Evolutionary conservation across 2,888 invertebrate genomes (phyloP).

Genomic region (Meghimatium bilineatum): DNA sequence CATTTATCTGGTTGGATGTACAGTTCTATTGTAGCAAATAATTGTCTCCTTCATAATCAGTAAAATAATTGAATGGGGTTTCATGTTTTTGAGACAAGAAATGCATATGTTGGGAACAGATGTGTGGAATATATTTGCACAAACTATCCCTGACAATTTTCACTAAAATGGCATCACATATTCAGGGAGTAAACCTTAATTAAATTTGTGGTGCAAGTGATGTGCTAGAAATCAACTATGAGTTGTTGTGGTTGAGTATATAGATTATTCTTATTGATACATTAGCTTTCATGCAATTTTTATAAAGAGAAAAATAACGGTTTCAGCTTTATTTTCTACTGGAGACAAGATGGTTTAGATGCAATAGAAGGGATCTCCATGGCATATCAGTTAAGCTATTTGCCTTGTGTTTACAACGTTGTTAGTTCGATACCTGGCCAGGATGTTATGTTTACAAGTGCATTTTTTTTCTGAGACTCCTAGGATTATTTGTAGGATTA

Average conservation of each 20-base stretch:
- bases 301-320: too few relatives aligned
- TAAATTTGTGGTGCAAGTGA: neutral
- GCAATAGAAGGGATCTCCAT: too few relatives aligned
- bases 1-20: neutral
- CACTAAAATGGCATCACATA: constrained; percentile 8
- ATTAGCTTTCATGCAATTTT: too few relatives aligned
- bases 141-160: neutral
- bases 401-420: too few relatives aligned
- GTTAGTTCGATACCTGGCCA: too few relatives aligned
- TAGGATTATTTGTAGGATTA: too few relatives aligned
- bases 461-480: too few relatives aligned
- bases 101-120: neutral
- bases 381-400: too few relatives aligned
- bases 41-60: neutral
- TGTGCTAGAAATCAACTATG: neutral
- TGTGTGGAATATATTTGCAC: neutral
- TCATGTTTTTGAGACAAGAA: neutral
- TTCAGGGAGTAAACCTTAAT: neutral
- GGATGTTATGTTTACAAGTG: too few relatives aligned
- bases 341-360: too few relatives aligned
- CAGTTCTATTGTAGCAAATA: neutral
- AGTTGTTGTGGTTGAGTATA: neutral
- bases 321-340: too few relatives aligned
- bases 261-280: neutral
- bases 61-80: neutral